Base-by-base conservation (phyloP, 2,797 vertebrate species). In the Phrynocephalus guinanensis region DNA sequence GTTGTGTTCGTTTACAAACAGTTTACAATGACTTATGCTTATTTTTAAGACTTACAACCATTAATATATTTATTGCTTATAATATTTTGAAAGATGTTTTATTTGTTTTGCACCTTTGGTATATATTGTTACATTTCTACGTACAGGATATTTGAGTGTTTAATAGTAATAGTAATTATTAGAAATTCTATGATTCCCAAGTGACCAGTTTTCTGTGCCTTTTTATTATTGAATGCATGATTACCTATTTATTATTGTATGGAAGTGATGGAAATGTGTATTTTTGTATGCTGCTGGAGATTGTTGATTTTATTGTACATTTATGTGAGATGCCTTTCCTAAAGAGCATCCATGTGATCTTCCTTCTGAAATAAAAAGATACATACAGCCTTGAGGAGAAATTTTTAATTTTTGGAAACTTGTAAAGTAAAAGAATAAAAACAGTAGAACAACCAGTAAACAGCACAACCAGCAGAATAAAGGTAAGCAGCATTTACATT, bases 1-100 rank as follows among this genome's bases (percentile, higher is more conserved):
- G 96, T 98, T 98, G 98, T 95, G 96, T 98, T 98, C 98, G 98
- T 99, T 99, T 99, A 99, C 98, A 99, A 99, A 98, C 97, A 97
- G 98, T 99, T 99, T 99, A 99, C 98, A 98, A 98, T 98, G 97
- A 97, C 98, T 98, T 98, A 98, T 96, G 97, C 98, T 98, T 93
- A 97, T 98, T 98, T 96, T 98, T 97, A 97, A 97, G 97, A 98
- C 98, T 97, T 98, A 98, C 96, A 96, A 96, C 95, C 97, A 97
- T 97, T 97, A 97, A 98, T 92, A 98, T 99, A 99, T 99, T 99
- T 99, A 99, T 99, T 99, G 97, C 97, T 97, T 98, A 98, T 98
- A 98, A 98, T 97, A 96, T 98, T 98, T 98, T 97, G 83, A 98
- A 97, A 97, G 95, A 96, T 95, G 97, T 98, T 98, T 98, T 97